phyloP scores from a whole-genome alignment of 2,888 invertebrate species.

The Leptopilina syphax region DNA sequence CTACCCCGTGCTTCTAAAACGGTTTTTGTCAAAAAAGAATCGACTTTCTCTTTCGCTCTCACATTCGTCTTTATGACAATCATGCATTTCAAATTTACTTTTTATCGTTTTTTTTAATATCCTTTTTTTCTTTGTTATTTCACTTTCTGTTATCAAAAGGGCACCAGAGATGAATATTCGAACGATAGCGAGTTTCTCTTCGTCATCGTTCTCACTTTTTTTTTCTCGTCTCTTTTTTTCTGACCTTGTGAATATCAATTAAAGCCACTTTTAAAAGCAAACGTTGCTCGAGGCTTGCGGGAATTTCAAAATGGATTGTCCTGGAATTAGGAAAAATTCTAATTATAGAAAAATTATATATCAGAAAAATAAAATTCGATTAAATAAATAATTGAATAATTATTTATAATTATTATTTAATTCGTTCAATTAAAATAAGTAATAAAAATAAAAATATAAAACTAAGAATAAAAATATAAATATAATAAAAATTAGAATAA shows the following conservation, averaged over 20 bases:
- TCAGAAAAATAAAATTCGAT: neutral
- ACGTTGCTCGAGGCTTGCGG: constrained; percentile 1
- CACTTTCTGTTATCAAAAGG: constrained; percentile 28
- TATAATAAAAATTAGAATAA: too few relatives aligned
- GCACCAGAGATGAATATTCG: constrained; percentile 13
- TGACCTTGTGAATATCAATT: constrained; percentile 5
- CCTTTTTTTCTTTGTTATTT: constrained; percentile 9
- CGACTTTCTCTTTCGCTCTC: constrained; percentile 40
- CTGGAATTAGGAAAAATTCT: constrained; percentile 7
- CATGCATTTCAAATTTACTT: constrained; percentile 24
- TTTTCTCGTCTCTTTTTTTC: too few relatives aligned
- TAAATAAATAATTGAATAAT: neutral
- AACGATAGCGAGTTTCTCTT: neutral
- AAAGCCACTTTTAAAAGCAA: constrained; percentile 2
- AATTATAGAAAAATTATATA: neutral
- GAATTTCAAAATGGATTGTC: constrained; percentile 35
- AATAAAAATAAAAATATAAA: too few relatives aligned
- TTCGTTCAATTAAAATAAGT: too few relatives aligned
- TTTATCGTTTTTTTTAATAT: constrained; percentile 14
- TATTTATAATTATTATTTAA: neutral
- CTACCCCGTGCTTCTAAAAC: constrained; percentile 53
- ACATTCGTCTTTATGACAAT: constrained; percentile 49
- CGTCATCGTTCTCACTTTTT: neutral
- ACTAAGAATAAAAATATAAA: too few relatives aligned
- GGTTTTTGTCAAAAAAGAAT: constrained; percentile 50